These are phyloP conservation scores for Drosophila cognata DNA, from an alignment of 2,888 invertebrate genomes.

Conservation along the genomic window DNA sequence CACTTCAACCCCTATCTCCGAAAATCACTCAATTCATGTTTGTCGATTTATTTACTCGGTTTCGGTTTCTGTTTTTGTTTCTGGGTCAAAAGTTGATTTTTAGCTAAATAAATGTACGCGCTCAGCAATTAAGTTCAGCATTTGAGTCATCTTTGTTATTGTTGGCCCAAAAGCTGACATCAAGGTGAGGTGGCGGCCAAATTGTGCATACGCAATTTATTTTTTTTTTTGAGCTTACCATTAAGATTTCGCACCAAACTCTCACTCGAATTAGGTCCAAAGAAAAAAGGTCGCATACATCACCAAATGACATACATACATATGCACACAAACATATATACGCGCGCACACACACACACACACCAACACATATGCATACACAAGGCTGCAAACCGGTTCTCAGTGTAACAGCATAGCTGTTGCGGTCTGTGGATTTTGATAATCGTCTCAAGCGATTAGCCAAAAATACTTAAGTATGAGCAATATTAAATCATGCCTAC, in stretches of 20 bases:
- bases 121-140: constrained; percentile 58
- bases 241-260: constrained; percentile 33
- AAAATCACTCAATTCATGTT: constrained; percentile 29
- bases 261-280: constrained; percentile 24
- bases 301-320: constrained; percentile 1
- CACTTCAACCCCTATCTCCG: neutral
- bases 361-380: constrained; percentile 2
- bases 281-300: constrained; percentile 14
- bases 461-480: constrained; percentile 3
- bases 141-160: constrained; percentile 66
- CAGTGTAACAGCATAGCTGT: constrained; percentile 3
- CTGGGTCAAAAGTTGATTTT: constrained; percentile 54
- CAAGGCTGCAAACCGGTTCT: constrained; percentile 47
- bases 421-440: constrained; percentile 3
- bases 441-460: neutral
- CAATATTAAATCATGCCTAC: neutral
- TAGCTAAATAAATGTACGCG: constrained; percentile 34
- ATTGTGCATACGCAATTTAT: constrained; percentile 30
- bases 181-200: constrained; percentile 54
- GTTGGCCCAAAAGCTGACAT: constrained; percentile 45
- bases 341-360: neutral
- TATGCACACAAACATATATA: neutral
- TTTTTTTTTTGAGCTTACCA: constrained; percentile 2
- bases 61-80: constrained; percentile 29
- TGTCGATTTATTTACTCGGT: constrained; percentile 31